These are phyloP conservation scores for Coenonympha glycerion DNA, from an alignment of 2,888 invertebrate species.

Conservation along the genomic window DNA sequence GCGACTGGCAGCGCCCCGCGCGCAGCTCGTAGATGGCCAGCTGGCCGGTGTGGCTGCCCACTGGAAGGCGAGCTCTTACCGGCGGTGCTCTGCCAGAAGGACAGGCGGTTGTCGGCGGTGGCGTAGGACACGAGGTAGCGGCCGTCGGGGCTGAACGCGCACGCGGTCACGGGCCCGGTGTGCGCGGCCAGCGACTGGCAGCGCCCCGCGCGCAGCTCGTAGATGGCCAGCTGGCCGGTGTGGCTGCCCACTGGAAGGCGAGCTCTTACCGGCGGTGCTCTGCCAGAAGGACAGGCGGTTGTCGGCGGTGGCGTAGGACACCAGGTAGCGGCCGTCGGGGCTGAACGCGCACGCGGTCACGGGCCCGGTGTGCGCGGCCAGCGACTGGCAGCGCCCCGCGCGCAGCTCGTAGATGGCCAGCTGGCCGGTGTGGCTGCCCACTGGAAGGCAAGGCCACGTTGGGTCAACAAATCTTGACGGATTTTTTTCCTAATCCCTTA, in stretches of 20 bases:
- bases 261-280: constrained; percentile 87
- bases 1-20: constrained; percentile 94
- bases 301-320: constrained; percentile 95
- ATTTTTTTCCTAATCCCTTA: too few relatives aligned
- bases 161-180: constrained; percentile 90
- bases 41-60: constrained; percentile 94
- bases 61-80: constrained; percentile 78
- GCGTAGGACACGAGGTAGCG: constrained; percentile 98
- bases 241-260: constrained; percentile 88
- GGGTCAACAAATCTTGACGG: too few relatives aligned
- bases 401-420: constrained; percentile 96
- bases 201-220: constrained; percentile 95
- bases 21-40: constrained; percentile 96
- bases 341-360: constrained; percentile 97
- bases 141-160: constrained; percentile 97
- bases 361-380: constrained; percentile 91
- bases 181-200: constrained; percentile 96
- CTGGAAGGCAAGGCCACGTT: too few relatives aligned
- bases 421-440: constrained; percentile 94
- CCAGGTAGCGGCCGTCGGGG: constrained; percentile 97
- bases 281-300: constrained; percentile 99
- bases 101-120: constrained; percentile 93
- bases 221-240: constrained; percentile 93
- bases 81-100: constrained; percentile 98
- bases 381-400: constrained; percentile 94